Conservation (phyloP, 92 coral and sea anemone species). For the Epizoanthus stellaris region DNA sequence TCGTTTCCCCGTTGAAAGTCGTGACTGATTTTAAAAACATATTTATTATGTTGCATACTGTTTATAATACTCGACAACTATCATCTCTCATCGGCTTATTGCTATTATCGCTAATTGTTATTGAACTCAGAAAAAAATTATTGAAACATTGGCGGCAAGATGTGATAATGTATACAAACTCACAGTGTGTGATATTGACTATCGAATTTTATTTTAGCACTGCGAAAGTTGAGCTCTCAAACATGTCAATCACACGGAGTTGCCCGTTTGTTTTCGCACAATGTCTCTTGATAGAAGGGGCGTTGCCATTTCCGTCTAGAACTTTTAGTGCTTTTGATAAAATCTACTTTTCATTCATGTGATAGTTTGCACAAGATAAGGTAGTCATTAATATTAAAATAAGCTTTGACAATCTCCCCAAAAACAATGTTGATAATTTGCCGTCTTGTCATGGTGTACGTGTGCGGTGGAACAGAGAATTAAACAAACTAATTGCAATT, state of each 20-base stretch:
- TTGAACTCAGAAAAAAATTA: background rate
- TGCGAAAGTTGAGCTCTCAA: background rate
- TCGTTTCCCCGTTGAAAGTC: background rate
- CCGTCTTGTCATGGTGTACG: too few relatives aligned
- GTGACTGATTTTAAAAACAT: background rate
- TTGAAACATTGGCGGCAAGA: conserved; percentile 1
- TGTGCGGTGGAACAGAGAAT: too few relatives aligned
- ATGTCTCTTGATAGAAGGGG: background rate
- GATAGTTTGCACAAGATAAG: background rate
- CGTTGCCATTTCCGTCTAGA: background rate
- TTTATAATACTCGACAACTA: background rate
- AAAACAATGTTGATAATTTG: too few relatives aligned
- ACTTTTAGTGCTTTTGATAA: background rate
- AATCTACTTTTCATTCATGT: background rate
- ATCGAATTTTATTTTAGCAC: background rate
- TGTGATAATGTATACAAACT: background rate
- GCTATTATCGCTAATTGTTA: background rate
- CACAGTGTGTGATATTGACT: background rate
- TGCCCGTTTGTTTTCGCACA: background rate
- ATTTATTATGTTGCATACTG: background rate
- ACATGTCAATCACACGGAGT: background rate
- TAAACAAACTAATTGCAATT: too few relatives aligned
- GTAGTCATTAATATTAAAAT: too few relatives aligned
- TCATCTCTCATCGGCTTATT: background rate
- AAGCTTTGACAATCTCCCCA: too few relatives aligned